phyloP scores from a whole-genome alignment of 2,888 invertebrate species.

The Allophyes oxyacanthae region DNA sequence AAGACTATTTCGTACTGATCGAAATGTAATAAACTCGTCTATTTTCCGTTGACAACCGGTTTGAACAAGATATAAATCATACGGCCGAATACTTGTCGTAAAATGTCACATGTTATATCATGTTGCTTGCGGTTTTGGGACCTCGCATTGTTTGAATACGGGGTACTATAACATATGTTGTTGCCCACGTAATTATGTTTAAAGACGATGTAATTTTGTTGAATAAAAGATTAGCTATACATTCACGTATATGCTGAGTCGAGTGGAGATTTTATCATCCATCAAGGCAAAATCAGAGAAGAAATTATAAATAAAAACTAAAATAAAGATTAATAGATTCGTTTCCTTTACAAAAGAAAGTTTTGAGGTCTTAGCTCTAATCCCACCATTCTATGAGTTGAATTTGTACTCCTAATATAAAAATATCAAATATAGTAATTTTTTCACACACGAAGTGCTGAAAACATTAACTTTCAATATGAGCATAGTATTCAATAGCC shows the following conservation, averaged over 20 bases:
- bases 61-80: constrained; percentile 56
- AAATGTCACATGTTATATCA: constrained; percentile 69
- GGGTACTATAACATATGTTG: constrained; percentile 13
- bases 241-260: too few species aligned
- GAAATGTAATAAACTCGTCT: constrained; percentile 16
- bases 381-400: neutral
- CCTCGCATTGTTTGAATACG: constrained; percentile 57
- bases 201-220: neutral
- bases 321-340: too few species aligned
- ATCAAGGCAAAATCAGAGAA: too few species aligned
- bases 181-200: constrained; percentile 9
- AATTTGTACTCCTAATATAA: too few species aligned
- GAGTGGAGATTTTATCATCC: too few species aligned
- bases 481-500: constrained; percentile 8
- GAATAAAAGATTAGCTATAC: too few species aligned
- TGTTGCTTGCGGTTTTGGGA: constrained; percentile 55
- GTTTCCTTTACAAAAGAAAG: neutral
- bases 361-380: neutral
- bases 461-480: constrained; percentile 8
- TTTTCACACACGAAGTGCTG: constrained; percentile 2
- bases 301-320: too few species aligned
- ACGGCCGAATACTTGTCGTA: constrained; percentile 56
- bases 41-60: constrained; percentile 49
- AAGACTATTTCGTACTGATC: constrained; percentile 4
- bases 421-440: neutral